phyloP scores from a whole-genome alignment of 2,888 invertebrate species.

The Spodoptera picta region DNA sequence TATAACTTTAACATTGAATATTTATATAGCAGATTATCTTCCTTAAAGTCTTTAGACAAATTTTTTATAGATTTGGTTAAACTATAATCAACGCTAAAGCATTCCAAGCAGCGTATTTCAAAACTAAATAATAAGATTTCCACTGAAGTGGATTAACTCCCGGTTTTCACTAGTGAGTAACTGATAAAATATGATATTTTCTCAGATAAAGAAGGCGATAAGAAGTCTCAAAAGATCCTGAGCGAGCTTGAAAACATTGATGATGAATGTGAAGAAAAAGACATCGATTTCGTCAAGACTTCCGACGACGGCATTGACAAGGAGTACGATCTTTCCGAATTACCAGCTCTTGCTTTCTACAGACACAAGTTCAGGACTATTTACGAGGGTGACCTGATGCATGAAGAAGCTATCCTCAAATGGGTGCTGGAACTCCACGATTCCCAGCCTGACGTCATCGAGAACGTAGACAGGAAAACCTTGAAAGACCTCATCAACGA shows the following conservation, averaged over 20 bases:
- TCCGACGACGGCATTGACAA: constrained; percentile 96
- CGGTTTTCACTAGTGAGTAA: too few relatives aligned
- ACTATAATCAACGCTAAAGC: too few relatives aligned
- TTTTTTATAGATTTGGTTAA: too few relatives aligned
- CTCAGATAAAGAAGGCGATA: constrained; percentile 95
- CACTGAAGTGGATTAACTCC: too few relatives aligned
- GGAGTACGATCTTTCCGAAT: constrained; percentile 94
- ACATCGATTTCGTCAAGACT: constrained; percentile 97
- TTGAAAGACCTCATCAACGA: constrained; percentile 96
- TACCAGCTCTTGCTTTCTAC: constrained; percentile 96
- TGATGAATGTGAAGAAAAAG: constrained; percentile 96
- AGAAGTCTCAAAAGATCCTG: constrained; percentile 95
- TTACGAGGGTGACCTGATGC: constrained; percentile 96
- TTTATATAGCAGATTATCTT: too few relatives aligned
- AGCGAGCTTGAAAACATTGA: constrained; percentile 97
- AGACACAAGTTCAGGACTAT: constrained; percentile 96
- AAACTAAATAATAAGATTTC: too few relatives aligned
- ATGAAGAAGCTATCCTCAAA: constrained; percentile 96
- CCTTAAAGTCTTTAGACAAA: too few relatives aligned
- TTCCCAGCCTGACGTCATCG: constrained; percentile 96
- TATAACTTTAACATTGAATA: constrained; percentile 50
- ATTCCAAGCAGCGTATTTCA: too few relatives aligned
- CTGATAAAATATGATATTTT: constrained; percentile 24
- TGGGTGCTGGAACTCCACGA: constrained; percentile 96
- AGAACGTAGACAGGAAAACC: constrained; percentile 96